Conservation (phyloP, 2,888 invertebrate genomes). For the Macroteleia sp. region DNA sequence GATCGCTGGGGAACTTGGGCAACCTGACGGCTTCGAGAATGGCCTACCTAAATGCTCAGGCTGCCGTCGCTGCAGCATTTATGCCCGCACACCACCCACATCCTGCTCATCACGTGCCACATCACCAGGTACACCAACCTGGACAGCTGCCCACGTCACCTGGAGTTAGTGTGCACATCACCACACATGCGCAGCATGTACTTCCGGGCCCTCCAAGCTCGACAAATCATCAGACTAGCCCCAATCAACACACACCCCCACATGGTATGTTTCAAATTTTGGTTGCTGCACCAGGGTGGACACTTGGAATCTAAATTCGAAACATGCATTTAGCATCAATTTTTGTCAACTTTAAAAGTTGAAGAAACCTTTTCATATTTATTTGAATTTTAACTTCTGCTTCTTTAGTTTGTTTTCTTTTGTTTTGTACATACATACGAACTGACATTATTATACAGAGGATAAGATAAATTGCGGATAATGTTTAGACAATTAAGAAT, state of each 20-base stretch:
- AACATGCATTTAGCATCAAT: too few species aligned
- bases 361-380: too few species aligned
- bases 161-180: slow-evolving; percentile 78
- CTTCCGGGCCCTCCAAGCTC: slow-evolving; percentile 77
- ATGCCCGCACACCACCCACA: slow-evolving; percentile 87
- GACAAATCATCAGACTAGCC: slow-evolving; percentile 81
- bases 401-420: too few species aligned
- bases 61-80: slow-evolving; percentile 95
- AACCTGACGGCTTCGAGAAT: slow-evolving; percentile 91
- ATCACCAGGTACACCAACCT: slow-evolving; percentile 83
- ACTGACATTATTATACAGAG: too few species aligned
- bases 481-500: too few species aligned
- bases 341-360: too few species aligned
- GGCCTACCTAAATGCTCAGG: slow-evolving; percentile 96
- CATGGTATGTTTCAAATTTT: slow-evolving; percentile 83
- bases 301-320: too few species aligned
- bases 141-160: slow-evolving; percentile 81
- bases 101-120: slow-evolving; percentile 85
- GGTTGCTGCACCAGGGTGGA: too few species aligned
- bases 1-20: slow-evolving; percentile 85
- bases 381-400: too few species aligned
- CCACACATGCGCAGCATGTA: slow-evolving; percentile 80
- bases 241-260: slow-evolving; percentile 79
- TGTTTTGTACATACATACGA: too few species aligned
- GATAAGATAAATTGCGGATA: too few species aligned